Evolutionary conservation across 2,113 vertebrate genomes (phyloP), one percentile per base, ranked within the genome.

Genomic region (Aphelocoma coerulescens): DNA sequence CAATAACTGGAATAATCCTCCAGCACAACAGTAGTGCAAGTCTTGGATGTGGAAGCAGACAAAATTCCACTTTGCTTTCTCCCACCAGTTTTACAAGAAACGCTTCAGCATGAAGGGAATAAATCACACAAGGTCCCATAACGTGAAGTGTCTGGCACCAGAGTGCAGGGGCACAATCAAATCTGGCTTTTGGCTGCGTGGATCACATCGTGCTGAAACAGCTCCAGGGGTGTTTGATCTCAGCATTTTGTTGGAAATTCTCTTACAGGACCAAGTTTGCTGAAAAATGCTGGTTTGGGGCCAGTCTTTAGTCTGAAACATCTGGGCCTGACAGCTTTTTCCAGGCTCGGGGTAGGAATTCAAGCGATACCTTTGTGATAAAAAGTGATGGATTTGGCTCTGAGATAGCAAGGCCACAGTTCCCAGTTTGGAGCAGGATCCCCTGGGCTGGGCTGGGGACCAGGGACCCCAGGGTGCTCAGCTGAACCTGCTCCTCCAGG

Each of bases 241-340:
- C 61, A 59, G 1, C 2, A 33, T 82, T 75, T 67, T 41, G 52
- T 87, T 94, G 92, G 88, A 85, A 91, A 82, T 78, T 71, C 79
- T 89, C 77, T 44, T 33, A 24, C 23, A 81, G 52, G 72, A 91
- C 57, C 69, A 65, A 89, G 69, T 88, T 82, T 88, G 61, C 41
- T 94, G 41, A 84, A 87, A 85, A 93, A 51, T 87, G 30, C 73
- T 95, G 88, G 52, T 89, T 81, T 71, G 81, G 68, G 35, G 78
- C 91, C 89, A 91, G 76, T 11, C 61, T 72, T 81, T 72, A 89
- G 77, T 78, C 11, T 82, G 88, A 89, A 96, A 87, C 95, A 93
- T 87, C 77, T 96, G 94, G 62, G 62, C 57, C 58, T 69, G 69
- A 52, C 3, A 3, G 86, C 13, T 84, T 81, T 84, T 63, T 87